Percentiles rank a stretch among this genome's conserved stretches.
Conservation (phyloP, 1,140 invertebrate genomes). For the Cylas formicarius region DNA sequence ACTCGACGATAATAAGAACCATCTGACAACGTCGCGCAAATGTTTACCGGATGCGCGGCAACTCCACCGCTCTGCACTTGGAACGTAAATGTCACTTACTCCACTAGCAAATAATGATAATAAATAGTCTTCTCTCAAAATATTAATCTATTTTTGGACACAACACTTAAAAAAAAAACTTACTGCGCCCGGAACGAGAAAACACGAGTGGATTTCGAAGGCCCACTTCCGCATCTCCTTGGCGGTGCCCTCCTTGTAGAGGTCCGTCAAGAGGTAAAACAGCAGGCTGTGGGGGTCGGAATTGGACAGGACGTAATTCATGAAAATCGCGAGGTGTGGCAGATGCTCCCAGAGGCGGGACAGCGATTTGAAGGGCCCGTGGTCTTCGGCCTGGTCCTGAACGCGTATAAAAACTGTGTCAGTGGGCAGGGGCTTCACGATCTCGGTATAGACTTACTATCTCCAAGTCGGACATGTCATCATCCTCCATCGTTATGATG, state of each 20-base stretch:
- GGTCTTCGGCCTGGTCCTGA: conserved; percentile 62
- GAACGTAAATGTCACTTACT: too few species aligned
- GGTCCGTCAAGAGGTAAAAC: conserved; percentile 81
- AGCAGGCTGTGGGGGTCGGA: conserved; percentile 77
- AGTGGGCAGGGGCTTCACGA: background rate
- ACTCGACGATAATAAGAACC: too few species aligned
- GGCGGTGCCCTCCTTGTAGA: conserved; percentile 74
- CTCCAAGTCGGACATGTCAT: conserved; percentile 81
- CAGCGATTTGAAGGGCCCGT: conserved; percentile 72
- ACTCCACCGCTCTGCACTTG: too few species aligned
- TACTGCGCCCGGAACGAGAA: conserved; percentile 82
- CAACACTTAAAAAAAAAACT: conserved; percentile 29
- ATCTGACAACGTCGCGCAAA: too few species aligned
- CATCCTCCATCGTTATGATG: conserved; percentile 92
- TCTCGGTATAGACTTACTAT: conserved; percentile 45
- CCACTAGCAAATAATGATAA: too few species aligned
- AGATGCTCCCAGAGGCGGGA: conserved; percentile 58
- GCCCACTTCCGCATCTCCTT: conserved; percentile 94
- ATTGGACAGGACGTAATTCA: conserved; percentile 82
- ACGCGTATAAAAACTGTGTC: conserved; percentile 15
- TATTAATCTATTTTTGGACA: background rate
- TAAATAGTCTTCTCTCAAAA: too few species aligned
- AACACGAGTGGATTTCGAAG: conserved; percentile 96
- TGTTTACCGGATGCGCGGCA: too few species aligned
- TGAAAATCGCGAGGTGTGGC: conserved; percentile 80